Conservation (phyloP, 2,113 vertebrate genomes). For the Fregetta grallaria region DNA sequence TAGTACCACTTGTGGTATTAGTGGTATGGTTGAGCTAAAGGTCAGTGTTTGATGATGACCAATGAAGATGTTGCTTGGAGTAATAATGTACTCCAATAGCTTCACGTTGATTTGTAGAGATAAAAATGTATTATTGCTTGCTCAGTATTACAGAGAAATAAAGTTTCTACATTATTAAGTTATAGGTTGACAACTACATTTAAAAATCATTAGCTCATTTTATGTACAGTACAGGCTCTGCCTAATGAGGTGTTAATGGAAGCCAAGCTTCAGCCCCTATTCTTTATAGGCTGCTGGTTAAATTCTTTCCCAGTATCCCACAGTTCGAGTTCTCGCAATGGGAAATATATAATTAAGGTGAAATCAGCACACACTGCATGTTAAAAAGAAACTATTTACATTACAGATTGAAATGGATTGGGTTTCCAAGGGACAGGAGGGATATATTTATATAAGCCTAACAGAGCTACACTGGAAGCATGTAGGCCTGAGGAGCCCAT, state of each 20-base stretch:
- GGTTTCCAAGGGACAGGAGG: constrained; percentile 27
- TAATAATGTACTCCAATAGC: background rate
- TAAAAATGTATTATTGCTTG: background rate
- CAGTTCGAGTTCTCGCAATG: background rate
- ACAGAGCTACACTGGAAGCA: background rate
- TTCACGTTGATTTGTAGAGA: background rate
- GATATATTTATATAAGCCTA: constrained; percentile 29
- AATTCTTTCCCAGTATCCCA: constrained; percentile 53
- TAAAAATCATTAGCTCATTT: constrained; percentile 46
- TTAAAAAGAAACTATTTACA: constrained; percentile 49
- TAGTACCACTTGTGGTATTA: background rate
- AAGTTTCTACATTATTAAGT: background rate
- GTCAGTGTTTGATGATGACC: background rate
- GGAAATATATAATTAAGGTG: constrained; percentile 61
- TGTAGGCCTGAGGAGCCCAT: background rate
- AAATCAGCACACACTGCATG: constrained; percentile 19
- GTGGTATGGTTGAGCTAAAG: background rate
- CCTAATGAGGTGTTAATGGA: constrained; percentile 50
- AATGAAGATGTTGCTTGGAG: background rate
- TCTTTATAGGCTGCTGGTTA: constrained; percentile 43
- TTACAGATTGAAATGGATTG: constrained; percentile 25
- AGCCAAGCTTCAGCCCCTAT: background rate
- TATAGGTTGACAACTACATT: constrained; percentile 21
- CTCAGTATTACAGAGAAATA: background rate
- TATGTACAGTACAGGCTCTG: background rate